Base-by-base conservation (phyloP, 37 sponge, comb jelly and placozoan species). In the Beroe ovata region DNA sequence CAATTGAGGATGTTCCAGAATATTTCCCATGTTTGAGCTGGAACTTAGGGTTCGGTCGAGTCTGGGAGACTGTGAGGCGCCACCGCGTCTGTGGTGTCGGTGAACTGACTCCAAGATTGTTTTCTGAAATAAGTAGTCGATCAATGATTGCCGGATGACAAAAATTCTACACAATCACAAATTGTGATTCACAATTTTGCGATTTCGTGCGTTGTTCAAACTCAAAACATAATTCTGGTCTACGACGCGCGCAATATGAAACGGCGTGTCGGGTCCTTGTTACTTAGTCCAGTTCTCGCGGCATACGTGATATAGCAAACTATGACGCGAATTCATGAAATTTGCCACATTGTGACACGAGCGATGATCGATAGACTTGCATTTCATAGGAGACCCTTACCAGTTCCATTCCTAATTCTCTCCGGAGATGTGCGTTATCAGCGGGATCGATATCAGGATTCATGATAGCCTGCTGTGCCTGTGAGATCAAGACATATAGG, bases 91-190 rank as follows among this genome's bases (percentile, higher is more conserved):
- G 84, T 42, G 54, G 47, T 77, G 84, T 25, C 84, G 26, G 84
- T 77, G 41, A 28, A 77, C 84, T 22, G 36, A 30, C 47, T 77
- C 84, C 47, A 77, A 54, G 84, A 77, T 77, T 18, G 84, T 36
- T 77, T 77, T 77, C 84, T 77, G 84, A 77, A 25, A 62, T n/a
- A n/a, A 20, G 63, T n/a, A n/a, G n/a, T n/a, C n/a, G 59, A n/a
- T 22, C 11, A 14, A 22, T 22, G 21, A 22, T 18, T 63, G 11
- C 11, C 8, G 11, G 26, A 25, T 23, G 26, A 63, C 8, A 63
- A 14, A 25, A 23, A n/a, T n/a, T n/a, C n/a, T n/a, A n/a, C n/a
- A n/a, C n/a, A n/a, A n/a, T n/a, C n/a, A n/a, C n/a, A n/a, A n/a
- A n/a, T n/a, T n/a, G n/a, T n/a, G n/a, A n/a, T n/a, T n/a, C n/a